Percentiles rank a stretch among this genome's conserved stretches.
phyloP scores from a whole-genome alignment of 1,140 invertebrate genomes.

The Xylocopa sonorina region DNA sequence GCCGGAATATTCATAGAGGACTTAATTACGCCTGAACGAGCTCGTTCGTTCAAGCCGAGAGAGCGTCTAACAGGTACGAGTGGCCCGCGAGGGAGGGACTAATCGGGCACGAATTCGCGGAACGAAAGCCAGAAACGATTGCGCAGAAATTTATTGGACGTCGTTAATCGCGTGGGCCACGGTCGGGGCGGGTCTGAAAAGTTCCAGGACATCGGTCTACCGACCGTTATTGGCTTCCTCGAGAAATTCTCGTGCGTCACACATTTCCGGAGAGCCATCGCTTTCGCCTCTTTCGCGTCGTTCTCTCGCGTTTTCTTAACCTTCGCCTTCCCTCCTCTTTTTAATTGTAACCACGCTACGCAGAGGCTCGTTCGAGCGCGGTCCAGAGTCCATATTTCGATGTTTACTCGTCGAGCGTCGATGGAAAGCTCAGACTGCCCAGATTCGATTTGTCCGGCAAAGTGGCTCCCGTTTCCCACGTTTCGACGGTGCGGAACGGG shows the following conservation, averaged over 20 bases:
- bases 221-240: constrained; percentile 14
- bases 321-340: background rate
- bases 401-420: background rate
- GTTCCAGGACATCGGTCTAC: constrained; percentile 48
- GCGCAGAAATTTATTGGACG: constrained; percentile 60
- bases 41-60: background rate
- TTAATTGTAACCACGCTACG: background rate
- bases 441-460: background rate
- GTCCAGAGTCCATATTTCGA: background rate
- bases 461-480: background rate
- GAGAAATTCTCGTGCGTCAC: background rate
- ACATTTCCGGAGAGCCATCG: background rate
- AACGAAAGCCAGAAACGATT: constrained; percentile 53
- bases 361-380: background rate
- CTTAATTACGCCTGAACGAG: constrained; percentile 47
- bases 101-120: constrained; percentile 47
- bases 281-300: background rate
- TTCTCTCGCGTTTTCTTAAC: background rate
- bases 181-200: constrained; percentile 44
- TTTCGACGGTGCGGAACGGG: too few species aligned
- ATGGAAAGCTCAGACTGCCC: background rate
- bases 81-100: background rate
- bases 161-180: constrained; percentile 57
- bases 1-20: constrained; percentile 49
- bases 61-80: constrained; percentile 8